Evolutionary conservation across 2,113 vertebrate species (phyloP), one percentile per base, ranked within the genome.

Genomic region (Pollimyrus isidori): DNA sequence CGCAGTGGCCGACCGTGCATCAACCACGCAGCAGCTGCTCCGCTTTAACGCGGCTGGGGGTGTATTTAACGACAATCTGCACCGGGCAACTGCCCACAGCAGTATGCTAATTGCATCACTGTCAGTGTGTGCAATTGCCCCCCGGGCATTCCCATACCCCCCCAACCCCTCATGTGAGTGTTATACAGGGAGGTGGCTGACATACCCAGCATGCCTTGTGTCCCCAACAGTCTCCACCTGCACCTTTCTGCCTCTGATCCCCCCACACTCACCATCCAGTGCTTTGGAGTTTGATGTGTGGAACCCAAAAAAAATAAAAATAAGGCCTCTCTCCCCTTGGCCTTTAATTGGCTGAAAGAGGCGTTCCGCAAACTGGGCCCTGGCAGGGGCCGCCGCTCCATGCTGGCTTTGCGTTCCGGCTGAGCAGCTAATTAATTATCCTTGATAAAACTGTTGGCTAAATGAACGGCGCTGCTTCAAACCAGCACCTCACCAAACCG

Each of bases 351-450:
- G 21, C 23, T 23, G 21, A 46, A 45, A 23, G 42, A 21, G 82
- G 82, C 42, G 19, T 48, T n/a, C 21, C 45, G 2, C 73, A 80
- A 26, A 42, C 15, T 0, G 13, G 73, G 15, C 35, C 35, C 73
- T 19, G 35, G 73, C 23, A 0, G 42, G 45, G 82, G 23, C 45
- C 2, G 10, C 82, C 3, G 21, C 45, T 84, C 10, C 39, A 13
- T 21, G 42, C 82, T 84, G 82, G 3, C 82, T 84, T 84, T 84
- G 19, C 7, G 42, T 48, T 48, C 45, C 45, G 82, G 42, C 82
- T 46, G 82, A 84, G 82, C 82, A 84, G 82, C 17, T 84, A 84
- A 84, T 84, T 89, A 48, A 84, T 84, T 84, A 84, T 39, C 82
- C 82, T n/a, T 48, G 82, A 48, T 84, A 46, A n/a, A 48, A 42